phyloP scores from a whole-genome alignment of 1,140 invertebrate species.

The Drosophila willistoni region DNA sequence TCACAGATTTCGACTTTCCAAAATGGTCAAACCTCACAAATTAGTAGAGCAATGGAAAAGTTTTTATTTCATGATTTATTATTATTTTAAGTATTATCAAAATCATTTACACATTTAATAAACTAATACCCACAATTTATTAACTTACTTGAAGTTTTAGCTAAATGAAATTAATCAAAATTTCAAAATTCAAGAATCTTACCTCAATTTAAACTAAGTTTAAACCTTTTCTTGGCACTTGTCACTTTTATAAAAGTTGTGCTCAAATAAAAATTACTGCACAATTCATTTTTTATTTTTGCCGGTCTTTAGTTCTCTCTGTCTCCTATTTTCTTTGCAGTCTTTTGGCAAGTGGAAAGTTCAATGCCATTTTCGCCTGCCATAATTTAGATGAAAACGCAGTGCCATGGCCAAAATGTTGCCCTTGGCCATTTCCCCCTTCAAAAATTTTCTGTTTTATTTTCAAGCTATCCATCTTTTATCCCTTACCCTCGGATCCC shows the following conservation, averaged over 20 bases:
- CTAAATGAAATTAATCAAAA: too few species aligned
- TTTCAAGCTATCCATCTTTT: conserved; percentile 11
- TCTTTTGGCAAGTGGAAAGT: conserved; percentile 32
- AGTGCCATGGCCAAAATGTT: conserved; percentile 48
- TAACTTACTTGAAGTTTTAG: too few species aligned
- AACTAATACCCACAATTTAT: too few species aligned
- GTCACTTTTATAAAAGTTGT: conserved; percentile 18
- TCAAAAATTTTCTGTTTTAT: neutral
- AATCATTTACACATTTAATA: too few species aligned
- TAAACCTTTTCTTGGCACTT: too few species aligned
- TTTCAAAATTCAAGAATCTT: too few species aligned
- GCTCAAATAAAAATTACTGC: conserved; percentile 9
- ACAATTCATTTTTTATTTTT: neutral
- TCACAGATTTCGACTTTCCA: too few species aligned
- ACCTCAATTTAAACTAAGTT: too few species aligned
- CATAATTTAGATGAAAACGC: conserved; percentile 50
- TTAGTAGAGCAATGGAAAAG: too few species aligned
- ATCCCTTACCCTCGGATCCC: neutral
- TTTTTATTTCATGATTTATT: too few species aligned
- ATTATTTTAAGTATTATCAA: too few species aligned
- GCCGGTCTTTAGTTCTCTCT: neutral
- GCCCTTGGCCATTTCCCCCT: conserved; percentile 36
- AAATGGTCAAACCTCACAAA: too few species aligned
- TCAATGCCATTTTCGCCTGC: conserved; percentile 52
- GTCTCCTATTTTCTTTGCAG: conserved; percentile 24